Evolutionary conservation across 2,797 vertebrate species (phyloP).

Genomic region (Scarus forsteni): DNA sequence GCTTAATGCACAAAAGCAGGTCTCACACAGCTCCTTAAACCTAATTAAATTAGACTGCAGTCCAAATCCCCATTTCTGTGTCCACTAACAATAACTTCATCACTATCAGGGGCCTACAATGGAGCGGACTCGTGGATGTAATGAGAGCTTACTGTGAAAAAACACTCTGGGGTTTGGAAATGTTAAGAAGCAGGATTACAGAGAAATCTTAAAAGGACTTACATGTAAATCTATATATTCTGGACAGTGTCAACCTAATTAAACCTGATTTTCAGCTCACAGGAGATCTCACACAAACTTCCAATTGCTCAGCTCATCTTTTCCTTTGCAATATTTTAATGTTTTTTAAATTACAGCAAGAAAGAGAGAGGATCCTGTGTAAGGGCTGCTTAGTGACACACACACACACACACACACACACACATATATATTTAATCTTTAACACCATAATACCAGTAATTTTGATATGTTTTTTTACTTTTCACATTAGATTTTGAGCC

Average conservation of each 20-base stretch:
- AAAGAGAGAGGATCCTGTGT: too few relatives aligned
- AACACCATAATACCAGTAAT: too few relatives aligned
- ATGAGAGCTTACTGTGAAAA: constrained; percentile 60
- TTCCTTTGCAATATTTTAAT: constrained; percentile 40
- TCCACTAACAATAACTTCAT: constrained; percentile 72
- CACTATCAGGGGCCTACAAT: constrained; percentile 60
- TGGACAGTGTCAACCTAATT: constrained; percentile 71
- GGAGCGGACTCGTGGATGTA: constrained; percentile 43
- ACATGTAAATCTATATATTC: constrained; percentile 69
- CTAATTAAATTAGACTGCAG: constrained; percentile 66
- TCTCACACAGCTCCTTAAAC: constrained; percentile 31
- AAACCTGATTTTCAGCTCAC: constrained; percentile 62
- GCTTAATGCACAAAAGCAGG: constrained; percentile 35
- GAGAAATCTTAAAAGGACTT: constrained; percentile 68
- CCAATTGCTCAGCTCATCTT: constrained; percentile 44
- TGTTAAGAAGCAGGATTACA: constrained; percentile 73
- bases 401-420: too few relatives aligned
- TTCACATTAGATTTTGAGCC: too few relatives aligned
- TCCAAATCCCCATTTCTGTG: constrained; percentile 65
- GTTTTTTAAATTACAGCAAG: constrained; percentile 31
- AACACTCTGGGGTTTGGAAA: constrained; percentile 58
- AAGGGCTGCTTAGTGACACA: too few relatives aligned
- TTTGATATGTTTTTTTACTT: too few relatives aligned
- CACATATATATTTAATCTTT: too few relatives aligned
- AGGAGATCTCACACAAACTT: constrained; percentile 31